Base-by-base conservation (phyloP, 2,888 invertebrate genomes). In the Pollenia amentaria region DNA sequence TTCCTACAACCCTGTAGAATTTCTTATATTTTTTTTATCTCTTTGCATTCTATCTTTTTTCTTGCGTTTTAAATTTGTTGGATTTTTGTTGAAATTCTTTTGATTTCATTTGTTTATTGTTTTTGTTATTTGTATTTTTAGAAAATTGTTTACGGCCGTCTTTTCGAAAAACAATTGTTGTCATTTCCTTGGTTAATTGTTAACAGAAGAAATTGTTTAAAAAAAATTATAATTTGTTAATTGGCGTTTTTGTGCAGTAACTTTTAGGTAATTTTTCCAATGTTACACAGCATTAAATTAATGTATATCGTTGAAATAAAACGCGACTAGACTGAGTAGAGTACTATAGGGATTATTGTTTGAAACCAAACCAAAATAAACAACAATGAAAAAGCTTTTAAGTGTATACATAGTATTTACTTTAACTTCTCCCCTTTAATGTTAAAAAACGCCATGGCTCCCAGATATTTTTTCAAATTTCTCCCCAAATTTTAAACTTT, bases 271-370 rank as follows among this genome's bases (percentile, higher is more conserved):
- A 29, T 82, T 80, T 38, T 55, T 16, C 12, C 14, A 8, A 46
- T 70, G 42, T 21, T 16, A 44, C 14, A 57, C 18, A 48, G 11
- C 42, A 11, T 62, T 64, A 42, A 57, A 75, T 51, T 16, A 73
- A 65, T 73, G 67, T 87, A 85, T 83, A 80, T 87, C 78, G 53
- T 64, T 85, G 70, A 81, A 83, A 81, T 87, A 72, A 80, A 84
- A 73, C 86, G 82, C 84, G 77, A 89, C 80, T 65, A 81, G 84
- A 89, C 88, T 89, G 86, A 89, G 55, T 29, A 48, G 67, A 84
- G 55, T 9, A 44, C 18, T 14, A 9, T 48, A 21, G 18, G 44
- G 51, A 48, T 80, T 62, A 53, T 64, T 87, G 67, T 80, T 55
- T 55, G 48, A 6, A 67, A 57, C 65, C 57, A 40, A 46, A 55